phyloP scores from a whole-genome alignment of 2,888 invertebrate species.

The Cosmia pyralina region DNA sequence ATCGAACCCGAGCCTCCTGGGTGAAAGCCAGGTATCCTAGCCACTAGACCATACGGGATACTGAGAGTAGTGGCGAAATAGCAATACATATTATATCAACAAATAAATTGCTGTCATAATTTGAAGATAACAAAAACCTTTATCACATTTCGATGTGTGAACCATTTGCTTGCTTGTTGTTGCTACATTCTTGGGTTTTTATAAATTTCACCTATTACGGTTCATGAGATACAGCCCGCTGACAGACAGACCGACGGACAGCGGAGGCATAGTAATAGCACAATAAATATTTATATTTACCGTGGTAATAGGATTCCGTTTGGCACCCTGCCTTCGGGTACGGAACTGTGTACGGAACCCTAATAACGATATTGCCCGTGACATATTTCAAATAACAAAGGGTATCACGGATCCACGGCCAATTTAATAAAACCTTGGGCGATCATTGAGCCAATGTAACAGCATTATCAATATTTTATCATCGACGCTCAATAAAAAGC shows the following conservation, averaged over 20 bases:
- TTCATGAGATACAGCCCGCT: too few species aligned
- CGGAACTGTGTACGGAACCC: too few species aligned
- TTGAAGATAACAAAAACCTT: background rate
- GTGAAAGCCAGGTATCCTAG: slow-evolving; percentile 93
- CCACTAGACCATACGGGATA: slow-evolving; percentile 88
- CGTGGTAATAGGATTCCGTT: too few species aligned
- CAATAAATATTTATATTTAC: too few species aligned
- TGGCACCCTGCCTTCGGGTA: too few species aligned
- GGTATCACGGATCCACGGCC: background rate
- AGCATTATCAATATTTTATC: slow-evolving; percentile 4
- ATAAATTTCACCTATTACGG: too few species aligned
- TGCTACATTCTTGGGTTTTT: background rate
- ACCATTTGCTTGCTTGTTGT: background rate
- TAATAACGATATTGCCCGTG: slow-evolving; percentile 10
- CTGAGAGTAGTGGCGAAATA: rapidly evolving
- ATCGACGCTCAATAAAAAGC: background rate
- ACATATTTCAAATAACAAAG: slow-evolving; percentile 23
- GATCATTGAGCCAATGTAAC: slow-evolving; percentile 29
- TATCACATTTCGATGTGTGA: background rate
- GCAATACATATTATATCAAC: background rate
- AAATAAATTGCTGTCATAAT: background rate
- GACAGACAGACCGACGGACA: too few species aligned
- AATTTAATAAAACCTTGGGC: slow-evolving; percentile 35
- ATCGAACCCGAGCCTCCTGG: slow-evolving; percentile 94
- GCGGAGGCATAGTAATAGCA: too few species aligned